phyloP scores from a whole-genome alignment of 2,113 vertebrate species.

The Pica pica region DNA sequence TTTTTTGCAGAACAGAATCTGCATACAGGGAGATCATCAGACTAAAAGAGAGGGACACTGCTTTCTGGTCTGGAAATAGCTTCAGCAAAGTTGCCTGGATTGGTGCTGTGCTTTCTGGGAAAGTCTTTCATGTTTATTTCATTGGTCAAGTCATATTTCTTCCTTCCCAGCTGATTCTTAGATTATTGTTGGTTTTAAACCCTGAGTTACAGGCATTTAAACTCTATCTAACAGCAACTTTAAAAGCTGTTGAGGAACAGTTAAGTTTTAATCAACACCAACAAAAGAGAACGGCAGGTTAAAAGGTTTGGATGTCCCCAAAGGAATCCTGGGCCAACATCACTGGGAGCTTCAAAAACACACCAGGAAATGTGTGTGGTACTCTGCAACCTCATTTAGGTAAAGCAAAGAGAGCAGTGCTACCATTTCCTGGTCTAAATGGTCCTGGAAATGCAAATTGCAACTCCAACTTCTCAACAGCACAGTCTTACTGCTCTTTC shows the following conservation, averaged over 20 bases:
- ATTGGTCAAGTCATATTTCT: neutral
- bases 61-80: neutral
- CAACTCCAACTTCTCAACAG: neutral
- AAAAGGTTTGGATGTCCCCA: neutral
- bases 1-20: neutral
- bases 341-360: neutral
- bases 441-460: neutral
- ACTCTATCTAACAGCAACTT: neutral
- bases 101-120: neutral
- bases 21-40: neutral
- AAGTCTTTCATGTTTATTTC: neutral
- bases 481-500: neutral
- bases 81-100: neutral
- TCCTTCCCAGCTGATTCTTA: neutral
- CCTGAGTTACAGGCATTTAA: neutral
- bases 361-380: neutral
- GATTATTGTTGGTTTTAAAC: neutral
- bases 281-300: neutral
- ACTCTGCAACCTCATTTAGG: neutral
- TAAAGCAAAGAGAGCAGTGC: neutral
- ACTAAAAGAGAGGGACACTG: neutral
- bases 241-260: neutral
- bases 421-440: neutral
- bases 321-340: neutral
- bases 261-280: neutral